Percentiles rank a stretch among this genome's conserved stretches.
Conservation (phyloP, 2,888 invertebrate species). For the Hydrotaea diabolus region DNA sequence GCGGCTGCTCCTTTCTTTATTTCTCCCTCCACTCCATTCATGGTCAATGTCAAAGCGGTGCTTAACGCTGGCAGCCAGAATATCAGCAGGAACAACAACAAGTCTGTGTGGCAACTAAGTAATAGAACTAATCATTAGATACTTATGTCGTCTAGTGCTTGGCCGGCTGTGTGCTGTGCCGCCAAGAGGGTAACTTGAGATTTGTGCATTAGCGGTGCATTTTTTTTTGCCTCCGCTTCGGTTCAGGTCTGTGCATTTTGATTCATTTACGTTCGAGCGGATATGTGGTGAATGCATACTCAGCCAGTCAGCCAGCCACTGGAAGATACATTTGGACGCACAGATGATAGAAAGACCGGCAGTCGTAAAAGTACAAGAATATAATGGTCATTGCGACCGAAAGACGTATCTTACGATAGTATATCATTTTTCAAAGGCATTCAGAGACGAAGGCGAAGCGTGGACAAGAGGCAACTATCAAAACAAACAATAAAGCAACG, state of each 20-base stretch:
- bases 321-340: not conserved
- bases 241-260: too few species aligned
- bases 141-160: not conserved
- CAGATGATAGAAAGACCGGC: not conserved
- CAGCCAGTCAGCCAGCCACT: not conserved
- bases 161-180: not conserved
- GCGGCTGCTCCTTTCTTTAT: not conserved
- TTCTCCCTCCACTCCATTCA: constrained; percentile 41
- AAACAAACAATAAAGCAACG: constrained; percentile 3
- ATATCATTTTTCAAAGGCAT: constrained; percentile 1
- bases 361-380: not conserved
- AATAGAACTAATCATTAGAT: constrained; percentile 10
- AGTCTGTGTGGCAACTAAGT: not conserved
- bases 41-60: constrained; percentile 60
- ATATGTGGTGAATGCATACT: not conserved
- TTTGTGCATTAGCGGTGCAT: not conserved
- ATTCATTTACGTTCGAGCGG: constrained; percentile 1
- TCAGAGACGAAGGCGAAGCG: not conserved
- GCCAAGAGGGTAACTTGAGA: not conserved
- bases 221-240: not conserved
- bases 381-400: not conserved
- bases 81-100: not conserved
- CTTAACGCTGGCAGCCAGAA: constrained; percentile 20
- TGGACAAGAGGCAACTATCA: not conserved
- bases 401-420: not conserved